phyloP scores from a whole-genome alignment of 2,113 vertebrate species.

The Etia nguti region DNA sequence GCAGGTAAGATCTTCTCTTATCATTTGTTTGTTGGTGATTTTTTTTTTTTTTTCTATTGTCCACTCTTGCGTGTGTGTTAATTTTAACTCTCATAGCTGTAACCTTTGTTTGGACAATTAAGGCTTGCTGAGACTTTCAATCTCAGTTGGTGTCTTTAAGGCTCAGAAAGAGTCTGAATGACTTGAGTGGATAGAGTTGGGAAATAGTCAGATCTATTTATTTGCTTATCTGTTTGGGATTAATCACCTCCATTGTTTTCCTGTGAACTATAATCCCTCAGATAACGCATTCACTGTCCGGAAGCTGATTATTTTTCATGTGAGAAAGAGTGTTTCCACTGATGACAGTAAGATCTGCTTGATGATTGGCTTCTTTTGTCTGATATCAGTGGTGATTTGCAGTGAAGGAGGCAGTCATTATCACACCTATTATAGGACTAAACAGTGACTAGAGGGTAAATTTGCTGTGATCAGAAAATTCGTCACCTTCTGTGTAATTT shows the following conservation, averaged over 20 bases:
- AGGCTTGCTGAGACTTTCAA: background rate
- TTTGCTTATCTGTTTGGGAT: conserved; percentile 7
- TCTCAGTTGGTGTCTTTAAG: background rate
- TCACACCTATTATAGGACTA: background rate
- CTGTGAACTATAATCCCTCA: background rate
- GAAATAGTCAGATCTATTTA: conserved; percentile 6
- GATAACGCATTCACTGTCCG: background rate
- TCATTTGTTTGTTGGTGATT: background rate
- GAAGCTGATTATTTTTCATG: conserved; percentile 28
- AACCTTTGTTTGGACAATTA: background rate
- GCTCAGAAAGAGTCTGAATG: background rate
- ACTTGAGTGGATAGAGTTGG: background rate
- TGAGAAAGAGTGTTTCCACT: background rate
- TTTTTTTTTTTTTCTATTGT: background rate
- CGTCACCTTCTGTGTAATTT: background rate
- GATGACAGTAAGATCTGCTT: background rate
- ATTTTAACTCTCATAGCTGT: background rate
- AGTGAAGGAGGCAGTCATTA: background rate
- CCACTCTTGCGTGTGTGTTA: fast-evolving
- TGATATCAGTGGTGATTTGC: background rate
- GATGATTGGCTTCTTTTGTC: background rate
- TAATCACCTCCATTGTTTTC: conserved; percentile 26
- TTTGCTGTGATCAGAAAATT: background rate
- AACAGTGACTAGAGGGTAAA: background rate
- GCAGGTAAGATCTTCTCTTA: conserved; percentile 62